Evolutionary conservation across 2,113 vertebrate species (phyloP), one percentile per base, ranked within the genome.

Genomic region (Anarhynchus alexandrinus): DNA sequence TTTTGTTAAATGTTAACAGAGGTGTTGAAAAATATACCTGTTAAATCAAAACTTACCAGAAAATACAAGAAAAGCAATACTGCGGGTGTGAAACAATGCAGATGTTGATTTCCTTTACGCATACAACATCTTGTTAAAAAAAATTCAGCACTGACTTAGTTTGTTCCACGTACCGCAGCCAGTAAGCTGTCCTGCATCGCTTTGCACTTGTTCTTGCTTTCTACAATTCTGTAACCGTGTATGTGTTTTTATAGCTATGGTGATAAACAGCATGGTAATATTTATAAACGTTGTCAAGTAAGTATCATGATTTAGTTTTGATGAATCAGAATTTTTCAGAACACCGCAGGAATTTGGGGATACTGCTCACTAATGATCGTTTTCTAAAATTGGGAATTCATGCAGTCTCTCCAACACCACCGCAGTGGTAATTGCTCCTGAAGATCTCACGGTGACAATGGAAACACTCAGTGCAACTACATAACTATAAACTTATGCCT

Each of bases 401-500:
- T 61, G n/a, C 59, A 26, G 49, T 51, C 12, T 25, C 49, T 51
- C 49, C 49, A 51, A 25, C 22, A 51, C 22, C 49, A 51, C 49
- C 6, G 23, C n/a, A 9, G 18, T 1, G 6, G 27, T 29, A 29
- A 52, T 9, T 43, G 19, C 32, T 69, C 62, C 62, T 13, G 29
- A 13, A 52, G 29, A 14, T 8, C 34, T 18, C 6, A 2, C 30
- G 36, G 6, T 29, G 49, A 21, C 36, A n/a, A 12, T 5, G 6
- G 38, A 51, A 59, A 43, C 51, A 25, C 49, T 49, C 49, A 27
- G 78, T 69, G 15, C 11, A 23, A 22, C 52, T 38, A 23, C 32
- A 2, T 32, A 43, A 59, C 26, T 1, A 0, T 34, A 25, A 34
- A 6, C 27, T 21, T 36, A 9, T 3, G 20, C 30, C 32, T 38